Percentiles rank a stretch among this genome's conserved stretches.
Conservation (phyloP, 2,113 vertebrate species). For the Melospiza georgiana region DNA sequence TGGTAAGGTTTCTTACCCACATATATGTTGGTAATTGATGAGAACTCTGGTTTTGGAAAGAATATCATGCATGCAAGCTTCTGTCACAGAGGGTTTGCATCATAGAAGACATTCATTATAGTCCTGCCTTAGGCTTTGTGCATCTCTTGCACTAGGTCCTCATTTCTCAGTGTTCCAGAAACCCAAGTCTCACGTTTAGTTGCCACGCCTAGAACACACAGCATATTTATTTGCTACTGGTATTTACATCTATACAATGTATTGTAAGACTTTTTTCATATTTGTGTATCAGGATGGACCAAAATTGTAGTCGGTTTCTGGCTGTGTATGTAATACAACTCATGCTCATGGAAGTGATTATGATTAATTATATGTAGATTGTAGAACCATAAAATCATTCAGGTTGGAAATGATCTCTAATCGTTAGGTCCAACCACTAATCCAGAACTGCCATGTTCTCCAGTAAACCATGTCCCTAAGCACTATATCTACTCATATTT, state of each 20-base stretch:
- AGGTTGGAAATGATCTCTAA: not conserved
- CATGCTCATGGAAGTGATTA: accelerated
- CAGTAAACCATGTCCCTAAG: not conserved
- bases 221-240: not conserved
- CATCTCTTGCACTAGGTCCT: not conserved
- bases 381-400: not conserved
- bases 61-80: not conserved
- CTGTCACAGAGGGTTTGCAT: not conserved
- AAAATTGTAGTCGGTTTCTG: not conserved
- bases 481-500: not conserved
- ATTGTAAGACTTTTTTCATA: not conserved
- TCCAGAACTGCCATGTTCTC: accelerated
- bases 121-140: not conserved
- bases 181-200: accelerated
- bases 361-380: not conserved
- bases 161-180: not conserved
- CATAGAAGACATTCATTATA: not conserved
- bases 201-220: accelerated
- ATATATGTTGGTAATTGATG: not conserved
- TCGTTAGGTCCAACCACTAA: not conserved
- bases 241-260: not conserved
- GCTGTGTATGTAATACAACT: not conserved
- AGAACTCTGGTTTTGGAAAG: not conserved
- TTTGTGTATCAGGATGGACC: not conserved
- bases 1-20: not conserved